Evolutionary conservation across 2,113 vertebrate species (phyloP).

Genomic region (Heterochromis multidens): DNA sequence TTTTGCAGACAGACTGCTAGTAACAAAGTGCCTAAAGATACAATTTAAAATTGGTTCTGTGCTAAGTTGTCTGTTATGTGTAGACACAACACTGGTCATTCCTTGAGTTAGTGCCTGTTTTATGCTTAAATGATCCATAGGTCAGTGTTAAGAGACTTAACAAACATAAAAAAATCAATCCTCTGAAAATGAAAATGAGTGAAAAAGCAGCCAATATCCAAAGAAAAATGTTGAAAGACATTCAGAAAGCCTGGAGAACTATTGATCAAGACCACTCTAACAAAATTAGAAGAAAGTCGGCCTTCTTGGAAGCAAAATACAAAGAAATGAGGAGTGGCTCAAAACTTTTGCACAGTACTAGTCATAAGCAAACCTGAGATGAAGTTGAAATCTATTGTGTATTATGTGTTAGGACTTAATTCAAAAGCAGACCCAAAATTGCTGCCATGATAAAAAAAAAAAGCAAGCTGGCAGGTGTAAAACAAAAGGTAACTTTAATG

Average conservation of each 20-base stretch:
- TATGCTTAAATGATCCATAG: neutral
- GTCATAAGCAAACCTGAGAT: neutral
- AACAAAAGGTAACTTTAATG: neutral
- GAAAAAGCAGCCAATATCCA: neutral
- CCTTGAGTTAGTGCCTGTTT: neutral
- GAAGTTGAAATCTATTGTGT: neutral
- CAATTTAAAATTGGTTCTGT: no score
- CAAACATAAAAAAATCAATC: neutral
- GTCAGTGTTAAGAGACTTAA: neutral
- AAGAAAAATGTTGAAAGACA: neutral
- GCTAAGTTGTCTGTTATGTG: no score
- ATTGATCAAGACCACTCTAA: neutral
- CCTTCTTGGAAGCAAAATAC: neutral
- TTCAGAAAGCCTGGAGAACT: neutral
- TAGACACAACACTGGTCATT: no score
- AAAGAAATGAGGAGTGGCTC: neutral
- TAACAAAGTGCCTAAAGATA: no score
- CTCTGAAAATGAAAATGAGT: neutral
- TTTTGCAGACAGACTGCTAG: no score
- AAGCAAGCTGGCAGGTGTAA: neutral
- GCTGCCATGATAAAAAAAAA: no score
- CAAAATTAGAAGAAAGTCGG: neutral
- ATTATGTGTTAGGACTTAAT: neutral
- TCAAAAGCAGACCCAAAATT: neutral
- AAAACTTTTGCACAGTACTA: neutral